Base-by-base conservation (phyloP, 2,888 invertebrate genomes). In the Xylocampa areola region DNA sequence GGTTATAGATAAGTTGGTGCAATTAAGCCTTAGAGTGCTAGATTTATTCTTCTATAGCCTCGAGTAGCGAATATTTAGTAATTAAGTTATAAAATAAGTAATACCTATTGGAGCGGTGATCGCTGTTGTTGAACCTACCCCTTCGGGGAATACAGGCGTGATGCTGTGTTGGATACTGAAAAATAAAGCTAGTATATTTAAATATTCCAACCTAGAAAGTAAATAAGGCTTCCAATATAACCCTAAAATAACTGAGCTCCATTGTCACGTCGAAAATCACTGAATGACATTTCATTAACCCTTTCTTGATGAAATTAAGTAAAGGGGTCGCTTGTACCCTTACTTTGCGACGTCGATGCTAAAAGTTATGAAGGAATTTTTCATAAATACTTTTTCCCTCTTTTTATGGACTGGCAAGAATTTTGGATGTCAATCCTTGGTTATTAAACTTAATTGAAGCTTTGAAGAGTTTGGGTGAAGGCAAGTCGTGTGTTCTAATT, bases 271-370 rank as follows among this genome's bases (percentile, higher is more conserved):
- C 51, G 51, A 41, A 51, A 69, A 73, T 69, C 67, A 62, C 55
- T 69, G 69, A 53, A 62, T 51, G 71, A 68, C 71, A 64, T 75
- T 76, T 77, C 68, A 75, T 77, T 76, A 77, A 69, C 73, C 68
- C 73, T 70, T 60, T 53, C 61, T 55, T 69, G 54, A 77, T 72
- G 63, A 68, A 77, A 76, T 76, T 76, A 74, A 76, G 67, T 61
- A 23, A 66, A 40, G 57, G 47, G 58, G 67, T 40, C 29, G 27
- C 41, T 39, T 41, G 39, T 40, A 45, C 71, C 70, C 65, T 51
- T 40, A 50, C 52, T 64, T 53, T 21, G 40, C 14, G 60, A 32
- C 21, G 41, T 47, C 58, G 27, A 55, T 50, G 54, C 41, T 10
- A 39, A 51, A 72, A 72, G 59, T 58, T 70, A 48, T 68, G 48